These are phyloP conservation scores for Agelas oroides DNA, from an alignment of 37 sponge, comb jelly and placozoan genomes.

Conservation along the genomic window DNA sequence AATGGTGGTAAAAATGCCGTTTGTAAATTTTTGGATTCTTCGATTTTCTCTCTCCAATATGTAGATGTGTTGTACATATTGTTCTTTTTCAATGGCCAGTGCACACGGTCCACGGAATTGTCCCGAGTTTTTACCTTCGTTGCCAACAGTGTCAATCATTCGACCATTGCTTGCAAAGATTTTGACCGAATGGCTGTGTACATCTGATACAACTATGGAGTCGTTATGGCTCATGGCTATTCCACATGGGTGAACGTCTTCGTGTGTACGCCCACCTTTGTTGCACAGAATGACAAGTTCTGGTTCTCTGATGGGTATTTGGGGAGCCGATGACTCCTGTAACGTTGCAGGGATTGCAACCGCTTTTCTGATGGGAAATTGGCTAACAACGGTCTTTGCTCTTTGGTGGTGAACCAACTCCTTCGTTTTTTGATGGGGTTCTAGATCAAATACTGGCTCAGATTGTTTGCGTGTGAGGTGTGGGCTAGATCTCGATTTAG, in stretches of 20 bases:
- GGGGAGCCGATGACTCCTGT: no score
- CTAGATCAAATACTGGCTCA: no score
- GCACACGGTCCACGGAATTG: conserved; percentile 34
- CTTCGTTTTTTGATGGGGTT: no score
- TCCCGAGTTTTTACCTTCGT: conserved; percentile 13
- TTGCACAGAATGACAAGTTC: conserved; percentile 15
- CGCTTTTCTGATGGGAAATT: no score
- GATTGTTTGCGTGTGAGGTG: no score
- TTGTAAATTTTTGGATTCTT: conserved; percentile 11
- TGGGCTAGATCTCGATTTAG: no score
- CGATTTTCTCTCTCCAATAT: conserved; percentile 35
- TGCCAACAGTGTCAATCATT: conserved; percentile 34
- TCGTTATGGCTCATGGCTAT: conserved; percentile 35
- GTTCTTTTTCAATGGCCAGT: conserved; percentile 5
- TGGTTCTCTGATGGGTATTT: conserved; percentile 13
- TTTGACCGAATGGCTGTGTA: conserved; percentile 37
- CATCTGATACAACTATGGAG: conserved; percentile 32
- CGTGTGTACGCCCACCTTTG: conserved; percentile 1
- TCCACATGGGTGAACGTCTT: conserved; percentile 50
- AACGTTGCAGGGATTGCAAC: no score
- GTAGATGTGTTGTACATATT: neutral
- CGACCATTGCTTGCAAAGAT: conserved; percentile 42
- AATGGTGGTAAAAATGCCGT: conserved; percentile 5
- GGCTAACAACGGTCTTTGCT: no score
- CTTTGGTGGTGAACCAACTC: no score